These are phyloP conservation scores for Dryoscopus gambensis DNA, from an alignment of 2,113 vertebrate species.

Conservation along the genomic window DNA sequence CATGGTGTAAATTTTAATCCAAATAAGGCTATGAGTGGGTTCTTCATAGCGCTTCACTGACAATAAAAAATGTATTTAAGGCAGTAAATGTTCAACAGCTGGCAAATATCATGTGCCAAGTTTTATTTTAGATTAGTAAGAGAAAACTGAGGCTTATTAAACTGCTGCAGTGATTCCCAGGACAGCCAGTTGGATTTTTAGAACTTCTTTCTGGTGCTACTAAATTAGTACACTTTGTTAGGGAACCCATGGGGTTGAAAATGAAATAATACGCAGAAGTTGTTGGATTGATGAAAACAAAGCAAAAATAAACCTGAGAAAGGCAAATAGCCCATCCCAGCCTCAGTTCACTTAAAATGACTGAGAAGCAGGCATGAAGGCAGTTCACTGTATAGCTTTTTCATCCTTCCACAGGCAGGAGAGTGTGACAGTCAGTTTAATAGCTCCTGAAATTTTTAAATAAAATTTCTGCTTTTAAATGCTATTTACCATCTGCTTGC, in stretches of 20 bases:
- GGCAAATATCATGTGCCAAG: slow-evolving; percentile 63
- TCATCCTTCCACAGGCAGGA: not conserved
- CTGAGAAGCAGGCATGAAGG: not conserved
- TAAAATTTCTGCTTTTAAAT: not conserved
- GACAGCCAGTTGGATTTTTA: not conserved
- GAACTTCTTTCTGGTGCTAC: slow-evolving; percentile 16
- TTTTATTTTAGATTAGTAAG: slow-evolving; percentile 73
- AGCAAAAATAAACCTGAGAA: not conserved
- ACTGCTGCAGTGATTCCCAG: slow-evolving; percentile 43
- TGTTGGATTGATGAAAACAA: not conserved
- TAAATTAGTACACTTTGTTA: not conserved
- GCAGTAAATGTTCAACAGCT: slow-evolving; percentile 73
- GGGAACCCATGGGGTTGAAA: not conserved
- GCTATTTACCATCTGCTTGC: slow-evolving; percentile 4
- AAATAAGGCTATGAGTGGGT: slow-evolving; percentile 73
- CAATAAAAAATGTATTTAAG: slow-evolving; percentile 63
- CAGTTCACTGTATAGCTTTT: not conserved
- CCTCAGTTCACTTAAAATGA: not conserved
- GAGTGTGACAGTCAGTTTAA: slow-evolving; percentile 17
- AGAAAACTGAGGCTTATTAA: slow-evolving; percentile 32
- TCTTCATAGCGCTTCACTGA: slow-evolving; percentile 42
- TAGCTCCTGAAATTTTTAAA: not conserved
- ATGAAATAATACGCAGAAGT: not conserved
- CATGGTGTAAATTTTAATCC: slow-evolving; percentile 69
- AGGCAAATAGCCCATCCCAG: not conserved